Percentiles rank a stretch among this genome's conserved stretches.
phyloP scores from a whole-genome alignment of 2,113 vertebrate genomes.

The Mustela nigripes region DNA sequence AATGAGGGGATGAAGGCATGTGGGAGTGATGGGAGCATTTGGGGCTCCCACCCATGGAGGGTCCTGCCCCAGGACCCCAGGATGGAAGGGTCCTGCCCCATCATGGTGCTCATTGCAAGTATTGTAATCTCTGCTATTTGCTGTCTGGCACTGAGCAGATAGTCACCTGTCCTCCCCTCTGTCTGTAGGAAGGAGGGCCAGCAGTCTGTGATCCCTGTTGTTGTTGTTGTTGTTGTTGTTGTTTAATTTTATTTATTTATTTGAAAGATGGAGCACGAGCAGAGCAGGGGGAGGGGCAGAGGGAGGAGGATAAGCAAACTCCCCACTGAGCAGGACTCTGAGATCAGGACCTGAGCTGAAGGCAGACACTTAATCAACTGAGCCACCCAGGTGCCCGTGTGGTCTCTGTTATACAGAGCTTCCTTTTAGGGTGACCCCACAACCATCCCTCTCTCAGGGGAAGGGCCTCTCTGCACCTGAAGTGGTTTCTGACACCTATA shows the following conservation, averaged over 20 bases:
- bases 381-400: neutral
- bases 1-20: neutral
- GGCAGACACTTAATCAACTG: neutral
- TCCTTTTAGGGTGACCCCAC: neutral
- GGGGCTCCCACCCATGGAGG: neutral
- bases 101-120: rapidly evolving
- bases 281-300: neutral
- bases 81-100: too few relatives aligned
- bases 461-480: neutral
- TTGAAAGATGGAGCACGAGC: neutral
- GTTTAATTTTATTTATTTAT: neutral
- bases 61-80: too few relatives aligned
- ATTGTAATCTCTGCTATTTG: neutral
- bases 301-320: neutral
- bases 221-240: neutral
- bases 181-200: neutral
- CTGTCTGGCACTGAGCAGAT: neutral
- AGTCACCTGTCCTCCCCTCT: neutral
- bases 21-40: neutral
- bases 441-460: rapidly evolving
- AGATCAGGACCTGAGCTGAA: neutral
- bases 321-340: neutral
- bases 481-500: neutral
- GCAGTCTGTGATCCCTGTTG: neutral
- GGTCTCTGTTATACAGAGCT: neutral